A percentile compares a stretch with the other conserved stretches of the same genome.
Conservation (phyloP, 2,113 vertebrate genomes). For the Centrocercus urophasianus region DNA sequence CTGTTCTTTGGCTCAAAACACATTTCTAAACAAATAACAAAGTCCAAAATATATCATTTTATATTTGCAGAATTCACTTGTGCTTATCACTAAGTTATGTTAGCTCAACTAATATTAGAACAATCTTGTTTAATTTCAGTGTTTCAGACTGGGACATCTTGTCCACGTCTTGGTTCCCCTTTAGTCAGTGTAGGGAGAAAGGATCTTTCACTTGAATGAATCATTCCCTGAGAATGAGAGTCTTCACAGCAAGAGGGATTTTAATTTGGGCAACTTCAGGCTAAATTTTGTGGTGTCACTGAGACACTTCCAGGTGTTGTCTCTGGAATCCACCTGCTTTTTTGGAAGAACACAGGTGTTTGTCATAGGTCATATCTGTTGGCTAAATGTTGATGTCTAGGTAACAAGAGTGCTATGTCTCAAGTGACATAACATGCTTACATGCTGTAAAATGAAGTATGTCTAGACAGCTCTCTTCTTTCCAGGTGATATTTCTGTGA, state of each 20-base stretch:
- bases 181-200: background rate
- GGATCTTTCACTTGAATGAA: background rate
- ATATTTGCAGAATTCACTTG: background rate
- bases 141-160: background rate
- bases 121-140: background rate
- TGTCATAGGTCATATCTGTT: background rate
- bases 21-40: background rate
- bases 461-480: background rate
- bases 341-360: background rate
- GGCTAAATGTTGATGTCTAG: background rate
- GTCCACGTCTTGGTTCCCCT: background rate
- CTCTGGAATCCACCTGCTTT: background rate
- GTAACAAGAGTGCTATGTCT: background rate
- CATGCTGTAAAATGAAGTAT: background rate
- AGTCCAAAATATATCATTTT: background rate
- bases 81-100: background rate
- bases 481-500: background rate
- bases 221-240: background rate
- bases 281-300: background rate
- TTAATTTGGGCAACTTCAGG: background rate
- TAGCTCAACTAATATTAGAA: background rate
- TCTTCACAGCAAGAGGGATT: background rate
- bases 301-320: rapidly evolving
- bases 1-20: background rate
- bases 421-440: background rate